Base-by-base conservation (phyloP, 2,797 vertebrate species). In the Sarcoramphus papa region DNA sequence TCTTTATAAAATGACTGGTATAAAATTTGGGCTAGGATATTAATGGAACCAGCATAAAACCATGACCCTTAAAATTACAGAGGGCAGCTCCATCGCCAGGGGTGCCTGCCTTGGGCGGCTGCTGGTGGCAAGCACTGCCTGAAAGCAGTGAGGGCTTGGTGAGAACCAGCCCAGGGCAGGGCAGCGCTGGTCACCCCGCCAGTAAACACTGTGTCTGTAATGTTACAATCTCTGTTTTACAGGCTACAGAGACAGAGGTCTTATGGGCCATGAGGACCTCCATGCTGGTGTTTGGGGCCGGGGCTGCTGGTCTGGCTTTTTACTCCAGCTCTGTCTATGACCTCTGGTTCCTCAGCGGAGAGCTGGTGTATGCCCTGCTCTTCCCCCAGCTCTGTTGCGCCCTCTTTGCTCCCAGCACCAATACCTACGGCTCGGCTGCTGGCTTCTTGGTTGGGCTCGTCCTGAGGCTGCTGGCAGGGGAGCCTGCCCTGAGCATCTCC, bases 321-420 rank as follows among this genome's bases (percentile, higher is more conserved):
- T 97, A 97, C 95, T 97, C 98, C 12, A 90, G 90, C 90, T 98
- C 98, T 94, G 88, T 72, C 96, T 98, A 96, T 22, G 98, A 98
- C 86, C 98, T 99, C 84, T 99, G 98, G 98, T 97, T 99, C 25
- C 97, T 99, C 73, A 98, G 98, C 0, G 98, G 98, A 30, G 98
- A 99, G 90, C 97, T 99, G 97, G 98, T 98, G 57, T 99, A 99
- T 3, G 97, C 98, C 14, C 97, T 99, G 62, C 98, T 99, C 93
- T 99, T 99, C 87, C 98, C 98, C 45, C 99, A 99, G 95, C 94
- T 99, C 50, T 98, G 98, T 68, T 99, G 98, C 15, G 87, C 98
- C 40, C 98, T 99, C 73, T 99, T 99, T 20, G 80, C 97, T 93
- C 97, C 98, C 48, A 88, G 95, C 63, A 98, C 98, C 3, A 99